phyloP scores from a whole-genome alignment of 2,888 invertebrate genomes.

The Sphaerophoria rueppellii region DNA sequence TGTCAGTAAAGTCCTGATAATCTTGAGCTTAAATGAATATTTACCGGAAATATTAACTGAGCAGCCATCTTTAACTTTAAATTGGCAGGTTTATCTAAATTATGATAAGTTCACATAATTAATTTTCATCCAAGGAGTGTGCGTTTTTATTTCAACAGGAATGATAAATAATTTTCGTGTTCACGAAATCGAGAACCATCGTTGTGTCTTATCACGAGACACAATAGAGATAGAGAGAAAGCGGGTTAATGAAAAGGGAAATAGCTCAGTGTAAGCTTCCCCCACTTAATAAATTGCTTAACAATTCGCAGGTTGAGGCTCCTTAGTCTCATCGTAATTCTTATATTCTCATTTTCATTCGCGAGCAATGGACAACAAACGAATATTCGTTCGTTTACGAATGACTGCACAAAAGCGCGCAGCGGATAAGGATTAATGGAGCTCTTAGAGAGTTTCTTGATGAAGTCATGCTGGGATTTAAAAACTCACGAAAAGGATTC shows the following conservation, averaged over 20 bases:
- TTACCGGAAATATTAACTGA: slow-evolving; percentile 50
- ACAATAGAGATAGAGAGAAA: no score
- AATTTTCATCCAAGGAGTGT: slow-evolving; percentile 51
- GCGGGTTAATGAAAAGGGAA: slow-evolving; percentile 5
- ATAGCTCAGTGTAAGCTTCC: slow-evolving; percentile 43
- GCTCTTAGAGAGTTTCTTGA: slow-evolving; percentile 25
- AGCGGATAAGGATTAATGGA: slow-evolving; percentile 51
- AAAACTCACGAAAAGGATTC: background rate
- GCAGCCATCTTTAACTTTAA: slow-evolving; percentile 31
- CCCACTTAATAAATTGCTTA: slow-evolving; percentile 67
- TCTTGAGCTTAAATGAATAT: slow-evolving; percentile 48
- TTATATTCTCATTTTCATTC: slow-evolving; percentile 2
- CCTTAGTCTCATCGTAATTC: background rate
- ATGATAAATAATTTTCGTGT: background rate
- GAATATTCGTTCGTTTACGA: slow-evolving; percentile 37
- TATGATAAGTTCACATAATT: slow-evolving; percentile 70
- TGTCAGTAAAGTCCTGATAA: slow-evolving; percentile 31
- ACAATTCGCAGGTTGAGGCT: slow-evolving; percentile 63
- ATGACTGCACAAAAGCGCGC: slow-evolving; percentile 53
- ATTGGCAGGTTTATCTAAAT: slow-evolving; percentile 52
- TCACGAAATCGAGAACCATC: no score
- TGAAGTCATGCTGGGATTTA: slow-evolving; percentile 26
- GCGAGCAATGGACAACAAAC: slow-evolving; percentile 38
- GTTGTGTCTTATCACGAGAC: no score
- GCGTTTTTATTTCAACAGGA: background rate